Percentiles rank a stretch among this genome's conserved stretches.
Conservation (phyloP, 1,140 invertebrate genomes). For the Bombus confusus region DNA sequence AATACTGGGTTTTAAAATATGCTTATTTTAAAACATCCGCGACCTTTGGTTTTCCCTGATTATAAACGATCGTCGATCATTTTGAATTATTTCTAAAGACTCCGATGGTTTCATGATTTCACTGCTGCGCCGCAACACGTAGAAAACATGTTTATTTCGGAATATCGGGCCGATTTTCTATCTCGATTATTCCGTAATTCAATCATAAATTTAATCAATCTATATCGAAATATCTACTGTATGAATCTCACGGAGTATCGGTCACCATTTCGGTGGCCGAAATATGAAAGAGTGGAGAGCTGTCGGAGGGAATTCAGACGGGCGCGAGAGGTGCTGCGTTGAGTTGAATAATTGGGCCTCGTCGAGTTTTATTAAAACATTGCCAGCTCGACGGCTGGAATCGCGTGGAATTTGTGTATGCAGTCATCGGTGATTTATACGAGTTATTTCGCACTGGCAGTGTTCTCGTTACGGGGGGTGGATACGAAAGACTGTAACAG, state of each 20-base stretch:
- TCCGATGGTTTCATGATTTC: no score
- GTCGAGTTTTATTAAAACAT: slow-evolving; percentile 71
- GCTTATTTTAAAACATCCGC: no score
- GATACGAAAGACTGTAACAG: slow-evolving; percentile 43
- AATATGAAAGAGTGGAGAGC: neutral
- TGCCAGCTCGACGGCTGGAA: slow-evolving; percentile 55
- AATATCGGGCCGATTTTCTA: neutral
- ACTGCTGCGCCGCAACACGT: no score
- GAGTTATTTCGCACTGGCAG: slow-evolving; percentile 63
- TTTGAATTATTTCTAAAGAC: no score
- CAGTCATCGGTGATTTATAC: slow-evolving; percentile 71
- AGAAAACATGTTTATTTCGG: neutral
- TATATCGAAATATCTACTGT: neutral
- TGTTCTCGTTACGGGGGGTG: slow-evolving; percentile 61
- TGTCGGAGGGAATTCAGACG: slow-evolving; percentile 18
- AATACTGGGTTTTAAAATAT: no score
- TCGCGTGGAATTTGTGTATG: slow-evolving; percentile 68
- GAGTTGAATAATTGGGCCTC: slow-evolving; percentile 69
- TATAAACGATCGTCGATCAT: no score
- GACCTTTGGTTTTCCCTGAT: no score
- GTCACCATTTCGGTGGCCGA: neutral
- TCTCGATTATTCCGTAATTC: neutral
- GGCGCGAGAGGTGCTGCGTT: slow-evolving; percentile 8
- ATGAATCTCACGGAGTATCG: neutral
- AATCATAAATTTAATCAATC: neutral